Base-by-base conservation (phyloP, 2,888 invertebrate genomes). In the Dryobota labecula region DNA sequence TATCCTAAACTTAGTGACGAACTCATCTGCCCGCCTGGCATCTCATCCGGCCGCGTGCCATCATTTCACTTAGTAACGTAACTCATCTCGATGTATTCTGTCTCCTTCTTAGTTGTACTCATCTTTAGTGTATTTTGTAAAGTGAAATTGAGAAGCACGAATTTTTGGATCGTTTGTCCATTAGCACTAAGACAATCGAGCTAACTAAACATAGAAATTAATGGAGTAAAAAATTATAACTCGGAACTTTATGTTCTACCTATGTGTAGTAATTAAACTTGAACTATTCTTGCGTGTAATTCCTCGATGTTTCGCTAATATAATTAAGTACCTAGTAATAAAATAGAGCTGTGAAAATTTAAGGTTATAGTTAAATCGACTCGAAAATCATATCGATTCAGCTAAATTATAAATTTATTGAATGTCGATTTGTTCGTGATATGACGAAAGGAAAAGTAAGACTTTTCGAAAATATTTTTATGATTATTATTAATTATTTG, bases 301-400 rank as follows among this genome's bases (percentile, higher is more conserved):
- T 75, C 36, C 70, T 73, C 64, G 70, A 71, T 70, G 70, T 71
- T 66, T 67, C 68, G 62, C 60, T 63, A 76, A 77, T 58, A 70
- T 66, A 73, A 78, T 63, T 74, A 77, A 41, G 71, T 82, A 73
- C 36, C 70, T 82, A 73, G 64, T 82, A 74, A 78, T 77, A 78
- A 68, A 72, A 80, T 76, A 77, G 77, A 67, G 84, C 84, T 85
- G 86, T 84, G 84, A 85, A 73, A 64, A 65, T 43, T 70, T 60
- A 70, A 71, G 58, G 70, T 24, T 77, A 62, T 75, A 78, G 43
- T 62, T 24, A 41, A 65, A 54, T 83, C 76, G 67, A 73, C 76
- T 83, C 70, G 80, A 69, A 76, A 82, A 82, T 76, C 84, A 75
- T 76, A 75, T 80, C 62, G 63, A 68, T 83, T 76, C 67, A 70